Percentiles rank a stretch among this genome's conserved stretches.
Conservation (phyloP, 1,140 invertebrate species). For the Zaprionus kolodkinae region DNA sequence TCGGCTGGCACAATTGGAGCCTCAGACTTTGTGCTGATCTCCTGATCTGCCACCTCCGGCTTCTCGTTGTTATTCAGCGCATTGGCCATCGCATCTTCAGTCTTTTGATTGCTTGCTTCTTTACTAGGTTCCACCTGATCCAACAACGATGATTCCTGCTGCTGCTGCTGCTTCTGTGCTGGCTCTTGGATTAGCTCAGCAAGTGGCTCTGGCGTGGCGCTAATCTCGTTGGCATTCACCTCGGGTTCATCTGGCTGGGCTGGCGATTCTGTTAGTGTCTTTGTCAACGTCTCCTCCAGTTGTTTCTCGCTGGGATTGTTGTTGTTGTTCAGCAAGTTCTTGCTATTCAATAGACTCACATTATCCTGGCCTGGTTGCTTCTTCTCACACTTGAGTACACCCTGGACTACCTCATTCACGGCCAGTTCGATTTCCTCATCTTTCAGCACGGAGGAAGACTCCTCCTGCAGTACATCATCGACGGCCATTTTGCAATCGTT, state of each 20-base stretch:
- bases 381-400: conserved; percentile 80
- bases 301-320: conserved; percentile 60
- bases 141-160: conserved; percentile 20
- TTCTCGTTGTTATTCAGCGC: conserved; percentile 78
- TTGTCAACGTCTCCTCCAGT: conserved; percentile 8
- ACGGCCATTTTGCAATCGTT: conserved; percentile 82
- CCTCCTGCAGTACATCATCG: conserved; percentile 80
- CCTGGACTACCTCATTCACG: conserved; percentile 85
- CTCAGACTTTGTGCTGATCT: conserved; percentile 8
- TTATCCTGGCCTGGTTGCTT: conserved; percentile 62
- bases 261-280: not conserved
- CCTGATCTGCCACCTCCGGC: not conserved
- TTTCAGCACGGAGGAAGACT: conserved; percentile 85
- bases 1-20: not conserved
- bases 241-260: not conserved
- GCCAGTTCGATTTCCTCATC: conserved; percentile 85
- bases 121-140: conserved; percentile 19
- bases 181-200: not conserved
- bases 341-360: conserved; percentile 74
- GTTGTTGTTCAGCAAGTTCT: conserved; percentile 78
- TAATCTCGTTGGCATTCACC: conserved; percentile 68
- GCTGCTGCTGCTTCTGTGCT: conserved; percentile 12
- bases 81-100: conserved; percentile 72
- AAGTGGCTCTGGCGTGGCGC: conserved; percentile 18
- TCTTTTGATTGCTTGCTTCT: conserved; percentile 74